Percentiles rank a stretch among this genome's conserved stretches.
Evolutionary conservation across 2,113 vertebrate genomes (phyloP).

Genomic region (Hemiprocne comata): DNA sequence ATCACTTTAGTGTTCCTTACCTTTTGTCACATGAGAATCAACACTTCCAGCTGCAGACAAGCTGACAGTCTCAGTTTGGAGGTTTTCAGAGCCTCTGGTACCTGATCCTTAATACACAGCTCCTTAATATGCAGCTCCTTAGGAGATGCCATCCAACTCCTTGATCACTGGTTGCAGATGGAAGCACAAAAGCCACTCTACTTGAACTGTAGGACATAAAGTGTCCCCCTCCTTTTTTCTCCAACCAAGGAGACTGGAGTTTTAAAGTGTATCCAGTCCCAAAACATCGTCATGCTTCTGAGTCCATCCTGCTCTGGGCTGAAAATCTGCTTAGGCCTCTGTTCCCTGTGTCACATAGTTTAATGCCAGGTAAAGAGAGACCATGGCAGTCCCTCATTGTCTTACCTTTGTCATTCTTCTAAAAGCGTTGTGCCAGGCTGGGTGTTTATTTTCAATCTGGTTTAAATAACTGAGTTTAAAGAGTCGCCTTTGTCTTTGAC

Average conservation of each 20-base stretch:
- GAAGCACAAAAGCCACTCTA: background rate
- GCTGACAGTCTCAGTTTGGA: background rate
- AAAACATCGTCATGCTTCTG: background rate
- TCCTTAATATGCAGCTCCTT: background rate
- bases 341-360: background rate
- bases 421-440: background rate
- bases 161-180: background rate
- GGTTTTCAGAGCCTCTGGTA: background rate
- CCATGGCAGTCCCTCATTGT: background rate
- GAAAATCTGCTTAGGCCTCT: background rate
- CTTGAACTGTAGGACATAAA: background rate
- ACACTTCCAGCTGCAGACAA: background rate
- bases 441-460: background rate
- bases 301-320: background rate
- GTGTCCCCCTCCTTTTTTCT: background rate
- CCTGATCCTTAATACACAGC: background rate
- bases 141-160: background rate
- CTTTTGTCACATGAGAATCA: background rate
- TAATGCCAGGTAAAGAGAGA: background rate
- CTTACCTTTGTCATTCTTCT: background rate
- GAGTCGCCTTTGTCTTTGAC: background rate
- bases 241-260: background rate
- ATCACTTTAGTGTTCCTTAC: background rate
- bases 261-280: background rate
- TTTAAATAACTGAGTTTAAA: background rate